These are phyloP conservation scores for Heliconius sara DNA, from an alignment of 2,888 invertebrate genomes.

Conservation along the genomic window DNA sequence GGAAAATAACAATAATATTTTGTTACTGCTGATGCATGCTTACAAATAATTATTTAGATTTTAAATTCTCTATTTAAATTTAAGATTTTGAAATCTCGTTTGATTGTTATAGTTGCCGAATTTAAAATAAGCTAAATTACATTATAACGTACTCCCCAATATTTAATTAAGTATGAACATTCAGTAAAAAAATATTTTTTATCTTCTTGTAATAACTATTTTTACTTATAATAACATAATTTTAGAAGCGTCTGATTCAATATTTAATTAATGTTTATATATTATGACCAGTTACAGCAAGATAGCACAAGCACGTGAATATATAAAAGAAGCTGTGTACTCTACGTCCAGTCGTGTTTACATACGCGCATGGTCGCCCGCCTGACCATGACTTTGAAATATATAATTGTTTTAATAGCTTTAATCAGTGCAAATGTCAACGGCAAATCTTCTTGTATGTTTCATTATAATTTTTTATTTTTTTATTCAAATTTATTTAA, in stretches of 20 bases:
- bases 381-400: constrained; percentile 75
- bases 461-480: constrained; percentile 22
- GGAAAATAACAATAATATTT: too few species aligned
- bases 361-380: constrained; percentile 64
- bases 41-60: too few species aligned
- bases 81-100: too few species aligned
- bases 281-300: constrained; percentile 21
- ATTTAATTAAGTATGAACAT: neutral
- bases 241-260: constrained; percentile 1
- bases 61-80: too few species aligned
- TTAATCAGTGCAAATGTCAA: constrained; percentile 65
- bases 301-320: constrained; percentile 52
- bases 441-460: constrained; percentile 74
- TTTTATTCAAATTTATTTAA: neutral
- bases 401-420: constrained; percentile 62
- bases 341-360: constrained; percentile 57
- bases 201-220: neutral
- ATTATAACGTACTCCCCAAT: too few species aligned
- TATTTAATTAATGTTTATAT: constrained; percentile 5
- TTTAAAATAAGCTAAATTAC: too few species aligned
- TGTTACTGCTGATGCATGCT: too few species aligned
- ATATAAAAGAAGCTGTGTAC: constrained; percentile 67
- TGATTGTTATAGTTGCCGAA: too few species aligned
- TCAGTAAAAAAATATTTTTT: neutral
- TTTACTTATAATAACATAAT: neutral